A percentile compares a stretch with the other conserved stretches of the same genome.
These are phyloP conservation scores for Pelvicachromis taeniatus DNA, from an alignment of 2,113 vertebrate genomes.

Conservation along the genomic window DNA sequence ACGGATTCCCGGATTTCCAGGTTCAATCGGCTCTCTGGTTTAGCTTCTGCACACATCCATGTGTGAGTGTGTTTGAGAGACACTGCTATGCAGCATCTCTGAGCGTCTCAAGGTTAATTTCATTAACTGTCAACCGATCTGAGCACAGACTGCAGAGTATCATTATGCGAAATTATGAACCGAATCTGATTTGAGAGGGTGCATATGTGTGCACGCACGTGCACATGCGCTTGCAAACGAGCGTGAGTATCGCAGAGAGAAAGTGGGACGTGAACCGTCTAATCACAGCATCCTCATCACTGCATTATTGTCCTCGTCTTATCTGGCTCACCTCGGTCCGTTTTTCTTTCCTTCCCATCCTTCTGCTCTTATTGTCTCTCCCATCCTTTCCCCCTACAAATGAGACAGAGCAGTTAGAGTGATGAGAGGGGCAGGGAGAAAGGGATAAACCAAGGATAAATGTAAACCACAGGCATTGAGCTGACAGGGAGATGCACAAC, in stretches of 20 bases:
- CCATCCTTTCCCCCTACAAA: not conserved
- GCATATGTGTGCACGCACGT: not conserved
- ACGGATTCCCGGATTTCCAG: not conserved
- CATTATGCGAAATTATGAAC: slow-evolving; percentile 38
- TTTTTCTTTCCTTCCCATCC: not conserved
- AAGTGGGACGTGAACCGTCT: slow-evolving; percentile 1
- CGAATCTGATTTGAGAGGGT: not conserved
- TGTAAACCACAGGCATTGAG: slow-evolving; percentile 5
- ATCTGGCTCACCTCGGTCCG: slow-evolving; percentile 12
- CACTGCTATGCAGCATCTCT: not conserved
- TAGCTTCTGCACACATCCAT: not conserved
- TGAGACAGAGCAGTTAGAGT: not conserved
- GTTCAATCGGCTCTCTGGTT: not conserved
- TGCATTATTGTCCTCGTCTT: slow-evolving; percentile 19
- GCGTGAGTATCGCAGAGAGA: not conserved
- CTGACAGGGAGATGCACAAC: not conserved
- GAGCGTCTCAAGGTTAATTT: slow-evolving; percentile 46
- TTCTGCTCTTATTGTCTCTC: not conserved
- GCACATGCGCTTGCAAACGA: not conserved
- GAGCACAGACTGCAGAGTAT: slow-evolving; percentile 15
- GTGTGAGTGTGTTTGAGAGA: not conserved
- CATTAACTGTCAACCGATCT: slow-evolving; percentile 39
- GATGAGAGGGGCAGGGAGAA: not conserved
- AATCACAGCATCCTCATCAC: slow-evolving; percentile 28
- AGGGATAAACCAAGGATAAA: not conserved